Evolutionary conservation across 1,140 invertebrate species (phyloP), one percentile per base, ranked within the genome.

Genomic region (Lanistes nyassanus): DNA sequence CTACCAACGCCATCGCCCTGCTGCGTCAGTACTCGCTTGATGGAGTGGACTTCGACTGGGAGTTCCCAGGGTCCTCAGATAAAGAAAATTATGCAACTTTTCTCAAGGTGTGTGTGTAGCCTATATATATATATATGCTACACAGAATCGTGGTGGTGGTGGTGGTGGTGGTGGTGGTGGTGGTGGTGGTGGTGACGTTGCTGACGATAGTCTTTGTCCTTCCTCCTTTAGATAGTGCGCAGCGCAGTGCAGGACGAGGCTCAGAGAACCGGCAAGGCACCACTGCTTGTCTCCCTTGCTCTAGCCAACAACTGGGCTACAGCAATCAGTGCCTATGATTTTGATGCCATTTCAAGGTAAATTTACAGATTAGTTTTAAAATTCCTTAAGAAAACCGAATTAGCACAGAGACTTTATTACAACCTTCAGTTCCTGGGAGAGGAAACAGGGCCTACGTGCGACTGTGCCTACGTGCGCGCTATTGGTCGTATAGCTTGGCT

Each of bases 31-130:
- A 75, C 66, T 34, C 51, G 16, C 78, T 80, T 74, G 80, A 82
- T 71, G 80, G 80, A n/a, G 75, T 82, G 34, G 80, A 82, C 69
- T 66, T 82, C 37, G 80, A 82, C 58, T 82, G 80, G 80, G 80
- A 82, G 71, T 82, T 78, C 53, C 80, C 80, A 1, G 53, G 16
- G 26, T 51, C 53, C 31, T 3, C 26, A 13, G 70, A 79, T 3
- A 79, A 75, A 65, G 60, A 29, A 6, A 73, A 58, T 26, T 81
- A 74, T 36, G 31, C 66, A 13, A 31, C 29, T 34, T 79, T 81
- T 71, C 71, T 81, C 36, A 19, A 65, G 70, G 80, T 81, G 19
- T n/a, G 23, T 65, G 21, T 16, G 19, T 3, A n/a, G 34, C 36
- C 3, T 0, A 39, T 37, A 21, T n/a, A 42, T 11, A 2, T 19